These are phyloP conservation scores for Laticauda laticaudata DNA, from an alignment of 2,113 vertebrate genomes.

Conservation along the genomic window DNA sequence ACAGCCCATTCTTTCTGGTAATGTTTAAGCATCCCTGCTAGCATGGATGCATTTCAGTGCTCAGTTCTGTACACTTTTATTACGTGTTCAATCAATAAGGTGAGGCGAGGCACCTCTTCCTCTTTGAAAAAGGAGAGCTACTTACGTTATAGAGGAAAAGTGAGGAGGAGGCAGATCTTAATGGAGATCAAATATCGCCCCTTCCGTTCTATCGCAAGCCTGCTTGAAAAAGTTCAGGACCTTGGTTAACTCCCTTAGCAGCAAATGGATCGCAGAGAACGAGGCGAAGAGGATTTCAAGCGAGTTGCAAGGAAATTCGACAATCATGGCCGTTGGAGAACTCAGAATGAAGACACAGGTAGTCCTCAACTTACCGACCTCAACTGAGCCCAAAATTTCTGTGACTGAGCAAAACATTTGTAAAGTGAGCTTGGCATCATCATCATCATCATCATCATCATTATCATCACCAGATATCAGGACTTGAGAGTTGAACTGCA, in stretches of 20 bases:
- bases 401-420: too few relatives aligned
- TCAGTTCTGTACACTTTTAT: background rate
- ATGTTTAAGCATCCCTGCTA: conserved; percentile 69
- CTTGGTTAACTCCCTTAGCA: background rate
- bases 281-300: background rate
- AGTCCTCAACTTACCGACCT: too few relatives aligned
- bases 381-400: too few relatives aligned
- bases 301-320: background rate
- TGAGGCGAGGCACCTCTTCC: conserved; percentile 38
- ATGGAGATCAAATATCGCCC: background rate
- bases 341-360: background rate
- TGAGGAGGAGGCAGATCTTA: background rate
- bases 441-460: too few relatives aligned
- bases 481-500: too few relatives aligned
- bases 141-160: background rate
- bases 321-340: background rate
- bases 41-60: conserved; percentile 65
- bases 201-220: background rate
- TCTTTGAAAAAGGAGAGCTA: background rate
- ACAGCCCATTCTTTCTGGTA: conserved; percentile 59
- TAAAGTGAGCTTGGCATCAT: too few relatives aligned
- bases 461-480: too few relatives aligned
- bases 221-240: background rate
- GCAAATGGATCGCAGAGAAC: background rate
- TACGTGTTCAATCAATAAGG: conserved; percentile 50